These are phyloP conservation scores for Myanophis thanlyinensis DNA, from an alignment of 2,113 vertebrate species.

Conservation along the genomic window DNA sequence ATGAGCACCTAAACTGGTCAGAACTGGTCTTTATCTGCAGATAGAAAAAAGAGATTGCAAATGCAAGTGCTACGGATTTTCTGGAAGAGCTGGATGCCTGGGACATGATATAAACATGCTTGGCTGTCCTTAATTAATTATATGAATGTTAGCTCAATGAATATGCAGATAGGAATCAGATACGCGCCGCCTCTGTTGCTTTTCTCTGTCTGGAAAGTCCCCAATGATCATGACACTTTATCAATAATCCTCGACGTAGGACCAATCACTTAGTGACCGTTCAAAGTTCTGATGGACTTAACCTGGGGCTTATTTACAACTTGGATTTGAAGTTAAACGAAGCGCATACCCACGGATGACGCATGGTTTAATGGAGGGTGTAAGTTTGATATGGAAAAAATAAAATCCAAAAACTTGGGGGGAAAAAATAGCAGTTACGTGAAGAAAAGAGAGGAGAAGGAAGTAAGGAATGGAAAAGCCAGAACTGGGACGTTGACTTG, in stretches of 20 bases:
- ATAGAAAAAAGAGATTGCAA: neutral
- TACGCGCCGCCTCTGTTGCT: neutral
- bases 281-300: neutral
- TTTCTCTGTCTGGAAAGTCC: neutral
- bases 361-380: too few species aligned
- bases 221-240: neutral
- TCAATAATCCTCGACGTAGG: neutral
- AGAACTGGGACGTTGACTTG: neutral
- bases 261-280: fast-evolving
- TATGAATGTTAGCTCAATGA: neutral
- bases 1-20: neutral
- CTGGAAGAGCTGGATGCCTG: neutral
- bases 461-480: neutral
- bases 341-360: too few species aligned
- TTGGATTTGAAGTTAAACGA: neutral
- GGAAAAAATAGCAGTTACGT: neutral
- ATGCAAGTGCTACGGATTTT: neutral
- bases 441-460: neutral
- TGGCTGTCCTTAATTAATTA: neutral
- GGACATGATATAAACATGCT: neutral
- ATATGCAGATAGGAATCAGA: neutral
- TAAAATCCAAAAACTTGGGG: too few species aligned
- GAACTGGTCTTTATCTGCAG: neutral
- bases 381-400: too few species aligned
- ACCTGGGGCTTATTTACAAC: neutral